Evolutionary conservation across 2,888 invertebrate genomes (phyloP).

Genomic region (Folsomia manolachei): DNA sequence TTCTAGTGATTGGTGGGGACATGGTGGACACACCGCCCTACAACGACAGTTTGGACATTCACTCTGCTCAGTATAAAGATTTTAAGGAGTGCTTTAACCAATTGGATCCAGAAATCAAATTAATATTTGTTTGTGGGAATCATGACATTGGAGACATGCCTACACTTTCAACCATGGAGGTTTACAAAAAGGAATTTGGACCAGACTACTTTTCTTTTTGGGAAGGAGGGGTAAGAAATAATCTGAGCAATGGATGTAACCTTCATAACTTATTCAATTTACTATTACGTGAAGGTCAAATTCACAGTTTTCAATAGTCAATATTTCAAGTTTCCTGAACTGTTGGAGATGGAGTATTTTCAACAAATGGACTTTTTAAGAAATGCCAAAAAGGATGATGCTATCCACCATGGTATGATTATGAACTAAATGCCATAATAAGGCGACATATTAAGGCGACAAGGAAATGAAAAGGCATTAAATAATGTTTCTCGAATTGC

Average conservation of each 20-base stretch:
- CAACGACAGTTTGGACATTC: slow-evolving; percentile 30
- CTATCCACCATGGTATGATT: slow-evolving; percentile 11
- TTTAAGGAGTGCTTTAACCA: slow-evolving; percentile 53
- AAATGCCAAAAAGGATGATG: slow-evolving; percentile 46
- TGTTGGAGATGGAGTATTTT: slow-evolving; percentile 48
- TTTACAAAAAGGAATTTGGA: slow-evolving; percentile 53
- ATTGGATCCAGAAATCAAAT: slow-evolving; percentile 55
- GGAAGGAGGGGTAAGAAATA: slow-evolving; percentile 56
- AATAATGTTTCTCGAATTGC: too few species aligned
- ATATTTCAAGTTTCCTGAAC: slow-evolving; percentile 53
- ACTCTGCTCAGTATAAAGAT: slow-evolving; percentile 53
- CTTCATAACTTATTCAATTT: too few species aligned
- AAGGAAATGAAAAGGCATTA: too few species aligned
- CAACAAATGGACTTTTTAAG: slow-evolving; percentile 54
- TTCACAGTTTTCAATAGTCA: slow-evolving; percentile 58
- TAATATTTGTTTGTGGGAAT: slow-evolving; percentile 59
- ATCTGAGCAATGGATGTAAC: too few species aligned
- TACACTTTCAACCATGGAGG: slow-evolving; percentile 53
- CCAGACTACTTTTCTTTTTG: slow-evolving; percentile 59
- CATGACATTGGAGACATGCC: slow-evolving; percentile 59
- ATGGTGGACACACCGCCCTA: slow-evolving; percentile 56
- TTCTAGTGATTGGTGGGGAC: slow-evolving; percentile 58
- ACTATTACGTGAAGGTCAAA: too few species aligned
- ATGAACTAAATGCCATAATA: too few species aligned
- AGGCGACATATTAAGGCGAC: too few species aligned